Evolutionary conservation across 30 jellyfish, hydroid and myxozoan genomes (phyloP), one percentile per base, ranked within the genome.

Genomic region (Chrysaora quinquecirrha): DNA sequence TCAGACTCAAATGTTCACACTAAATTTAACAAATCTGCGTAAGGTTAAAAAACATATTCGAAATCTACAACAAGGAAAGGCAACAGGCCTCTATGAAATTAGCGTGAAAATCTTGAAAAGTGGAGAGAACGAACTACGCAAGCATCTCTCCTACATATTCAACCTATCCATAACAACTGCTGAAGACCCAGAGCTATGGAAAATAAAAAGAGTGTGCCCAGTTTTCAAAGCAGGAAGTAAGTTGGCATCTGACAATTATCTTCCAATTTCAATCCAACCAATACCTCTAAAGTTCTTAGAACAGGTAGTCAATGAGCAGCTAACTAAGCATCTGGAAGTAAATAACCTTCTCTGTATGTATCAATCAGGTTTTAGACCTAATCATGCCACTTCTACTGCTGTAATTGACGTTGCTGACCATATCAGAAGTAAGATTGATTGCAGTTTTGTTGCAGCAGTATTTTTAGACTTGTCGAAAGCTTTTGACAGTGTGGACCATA

Each of bases 331-430:
- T 14, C 54, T 38, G 6, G 14, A 6, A 38, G 14, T 6, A 14
- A 14, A 38, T 6, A 38, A 38, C 14, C 54, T 38, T 9, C 70
- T 56, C 9, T 3, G 22, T 22, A 22, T 56, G 6, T 3, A 22
- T 56, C 70, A 56, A 56, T 24, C 70, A 3, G 70, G 30, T 3
- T 56, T 56, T 56, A 56, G 70, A 22, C 7, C 7, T 3, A 56
- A 56, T 63, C 75, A 63, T 63, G 2, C 75, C 38, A 63, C 75
- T 43, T 63, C 34, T 18, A 63, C 75, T 18, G 75, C 75, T 11
- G 75, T 63, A 63, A 63, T 63, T 63, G 75, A 63, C 27, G 75
- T 63, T 43, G 20, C 75, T 18, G 75, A 63, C 4, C 27, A 18
- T 27, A 63, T 63, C 75, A 63, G 20, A 1, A 43, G 18, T 43